Base-by-base conservation (phyloP, 2,113 vertebrate species). In the Pampusana beccarii region DNA sequence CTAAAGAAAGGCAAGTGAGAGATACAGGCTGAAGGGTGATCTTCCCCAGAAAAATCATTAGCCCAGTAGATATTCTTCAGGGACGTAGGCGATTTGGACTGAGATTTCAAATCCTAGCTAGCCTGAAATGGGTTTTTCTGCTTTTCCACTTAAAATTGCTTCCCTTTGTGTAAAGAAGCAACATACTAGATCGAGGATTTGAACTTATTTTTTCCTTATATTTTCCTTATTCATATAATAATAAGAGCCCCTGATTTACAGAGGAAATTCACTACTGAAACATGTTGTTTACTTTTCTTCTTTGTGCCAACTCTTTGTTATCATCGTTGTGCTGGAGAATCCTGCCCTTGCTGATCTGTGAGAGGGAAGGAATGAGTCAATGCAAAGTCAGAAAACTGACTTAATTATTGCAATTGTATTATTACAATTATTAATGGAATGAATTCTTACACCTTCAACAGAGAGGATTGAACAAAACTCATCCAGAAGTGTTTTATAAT, bases 261-360 rank as follows among this genome's bases (percentile, higher is more conserved):
- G 20, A 87, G 11, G 23, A 1, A 87, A 79, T 71, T 71, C 20
- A 26, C 24, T 67, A 44, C 33, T 46, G 61, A 91, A 74, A 50
- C 40, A 12, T 10, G 12, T 17, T 64, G 40, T 71, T 94, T 60
- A 20, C 12, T 84, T 70, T 92, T 67, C 28, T 91, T 7, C 13
- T 62, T 31, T 81, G 31, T 81, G 78, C 6, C 60, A 66, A 13
- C 24, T 64, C 5, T 66, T 83, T 87, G 16, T 29, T 82, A 61
- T 53, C 26, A 16, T 44, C 24, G n/a, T n/a, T 73, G 33, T 53
- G 67, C 53, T 88, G 34, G 18, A 92, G 20, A 18, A 48, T 64
- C 53, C 19, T 2, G 0, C 14, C 26, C 74, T 26, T 0, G 2
- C 62, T 75, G 15, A 50, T 77, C 40, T 1, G 2, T 34, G 42